Evolutionary conservation across 1,140 invertebrate genomes (phyloP).

Genomic region (Drosophila pectinifera): DNA sequence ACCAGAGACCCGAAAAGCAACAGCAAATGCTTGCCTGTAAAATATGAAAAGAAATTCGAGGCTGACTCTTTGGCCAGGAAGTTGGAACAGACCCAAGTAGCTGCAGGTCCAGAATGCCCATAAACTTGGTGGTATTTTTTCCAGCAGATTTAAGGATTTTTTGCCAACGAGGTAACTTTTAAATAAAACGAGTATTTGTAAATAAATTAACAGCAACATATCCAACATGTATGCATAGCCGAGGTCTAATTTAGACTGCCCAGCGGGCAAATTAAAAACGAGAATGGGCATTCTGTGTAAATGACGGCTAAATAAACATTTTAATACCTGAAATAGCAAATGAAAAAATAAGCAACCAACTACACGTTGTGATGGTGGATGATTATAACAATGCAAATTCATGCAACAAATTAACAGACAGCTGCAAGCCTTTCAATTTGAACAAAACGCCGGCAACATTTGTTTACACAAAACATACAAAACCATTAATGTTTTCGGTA

Average conservation of each 20-base stretch:
- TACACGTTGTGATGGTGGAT: conserved; percentile 8
- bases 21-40: conserved; percentile 19
- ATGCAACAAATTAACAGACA: conserved; percentile 55
- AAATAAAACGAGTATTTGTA: neutral
- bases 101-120: conserved; percentile 10
- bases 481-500: conserved; percentile 45
- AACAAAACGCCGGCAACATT: conserved; percentile 41
- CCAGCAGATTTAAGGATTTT: neutral
- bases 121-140: conserved; percentile 4
- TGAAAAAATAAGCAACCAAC: neutral
- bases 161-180: neutral
- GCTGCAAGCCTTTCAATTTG: conserved; percentile 64
- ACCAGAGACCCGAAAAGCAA: conserved; percentile 19
- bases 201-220: conserved; percentile 20
- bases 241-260: conserved; percentile 16
- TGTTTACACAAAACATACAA: conserved; percentile 45
- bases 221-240: conserved; percentile 15
- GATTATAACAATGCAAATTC: conserved; percentile 46
- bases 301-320: conserved; percentile 28
- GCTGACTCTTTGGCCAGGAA: neutral
- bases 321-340: conserved; percentile 12
- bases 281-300: conserved; percentile 25
- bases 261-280: conserved; percentile 19
- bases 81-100: conserved; percentile 4
- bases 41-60: conserved; percentile 13